Evolutionary conservation across 2,113 vertebrate genomes (phyloP).

Genomic region (Passerina amoena): DNA sequence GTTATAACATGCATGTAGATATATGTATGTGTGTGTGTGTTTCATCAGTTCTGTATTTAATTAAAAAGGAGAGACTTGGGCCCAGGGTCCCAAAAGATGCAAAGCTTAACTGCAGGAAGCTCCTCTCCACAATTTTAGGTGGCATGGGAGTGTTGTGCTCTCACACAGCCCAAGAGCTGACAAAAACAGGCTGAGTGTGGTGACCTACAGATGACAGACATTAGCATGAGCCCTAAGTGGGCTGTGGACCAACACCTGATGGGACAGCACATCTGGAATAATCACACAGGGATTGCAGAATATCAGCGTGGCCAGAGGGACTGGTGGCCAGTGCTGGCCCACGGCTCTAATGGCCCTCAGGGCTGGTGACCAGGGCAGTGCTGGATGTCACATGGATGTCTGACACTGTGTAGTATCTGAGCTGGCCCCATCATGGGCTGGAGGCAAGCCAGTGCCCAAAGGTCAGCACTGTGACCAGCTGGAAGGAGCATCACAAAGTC

Average conservation of each 20-base stretch:
- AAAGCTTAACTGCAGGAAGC: background rate
- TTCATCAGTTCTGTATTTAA: background rate
- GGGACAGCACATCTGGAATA: background rate
- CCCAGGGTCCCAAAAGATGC: background rate
- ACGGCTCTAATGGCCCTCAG: background rate
- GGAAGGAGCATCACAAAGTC: background rate
- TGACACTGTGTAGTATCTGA: rapidly evolving
- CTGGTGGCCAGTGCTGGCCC: background rate
- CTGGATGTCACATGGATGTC: background rate
- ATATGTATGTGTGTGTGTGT: background rate
- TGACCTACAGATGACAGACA: background rate
- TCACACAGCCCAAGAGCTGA: background rate
- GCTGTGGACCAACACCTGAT: background rate
- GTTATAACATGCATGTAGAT: background rate
- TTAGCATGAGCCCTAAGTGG: background rate
- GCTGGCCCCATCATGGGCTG: background rate
- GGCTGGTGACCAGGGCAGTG: background rate
- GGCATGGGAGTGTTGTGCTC: rapidly evolving
- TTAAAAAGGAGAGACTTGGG: background rate
- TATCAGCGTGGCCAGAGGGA: background rate
- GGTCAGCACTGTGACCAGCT: rapidly evolving
- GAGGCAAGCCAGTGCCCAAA: background rate
- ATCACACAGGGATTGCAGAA: rapidly evolving
- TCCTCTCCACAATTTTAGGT: background rate
- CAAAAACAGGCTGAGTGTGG: rapidly evolving